These are phyloP conservation scores for Lasiurus cinereus DNA, from an alignment of 2,113 vertebrate genomes.

Conservation along the genomic window DNA sequence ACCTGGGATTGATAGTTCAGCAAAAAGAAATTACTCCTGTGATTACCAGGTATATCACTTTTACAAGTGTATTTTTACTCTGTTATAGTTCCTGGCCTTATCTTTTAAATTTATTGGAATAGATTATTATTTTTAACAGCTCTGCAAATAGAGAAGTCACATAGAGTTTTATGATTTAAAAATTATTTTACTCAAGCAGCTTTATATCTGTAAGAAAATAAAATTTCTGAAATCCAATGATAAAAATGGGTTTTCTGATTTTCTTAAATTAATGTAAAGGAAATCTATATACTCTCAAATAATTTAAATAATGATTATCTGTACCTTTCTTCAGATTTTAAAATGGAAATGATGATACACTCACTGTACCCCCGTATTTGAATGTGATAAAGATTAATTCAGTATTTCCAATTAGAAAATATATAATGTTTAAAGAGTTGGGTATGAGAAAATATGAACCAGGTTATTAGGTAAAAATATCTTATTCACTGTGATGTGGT, in stretches of 20 bases:
- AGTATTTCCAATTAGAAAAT: neutral
- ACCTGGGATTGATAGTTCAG: neutral
- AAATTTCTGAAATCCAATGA: constrained; percentile 53
- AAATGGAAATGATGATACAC: neutral
- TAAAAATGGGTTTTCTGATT: constrained; percentile 53
- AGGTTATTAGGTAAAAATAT: neutral
- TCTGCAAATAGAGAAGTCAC: constrained; percentile 67
- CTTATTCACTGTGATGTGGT: neutral
- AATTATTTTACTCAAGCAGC: constrained; percentile 52
- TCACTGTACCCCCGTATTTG: neutral
- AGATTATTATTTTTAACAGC: constrained; percentile 70
- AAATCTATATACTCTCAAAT: neutral
- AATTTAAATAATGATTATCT: constrained; percentile 40
- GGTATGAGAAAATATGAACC: neutral
- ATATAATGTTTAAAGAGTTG: neutral
- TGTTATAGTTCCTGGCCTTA: constrained; percentile 56
- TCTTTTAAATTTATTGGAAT: constrained; percentile 59
- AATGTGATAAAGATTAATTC: neutral
- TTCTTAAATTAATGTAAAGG: constrained; percentile 29
- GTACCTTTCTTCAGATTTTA: neutral
- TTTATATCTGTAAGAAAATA: constrained; percentile 50
- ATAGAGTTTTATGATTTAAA: constrained; percentile 59
- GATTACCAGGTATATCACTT: constrained; percentile 70
- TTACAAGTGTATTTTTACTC: constrained; percentile 69
- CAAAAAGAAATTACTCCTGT: constrained; percentile 15